Conservation (phyloP, 2,888 invertebrate genomes). For the Stenurella melanura region DNA sequence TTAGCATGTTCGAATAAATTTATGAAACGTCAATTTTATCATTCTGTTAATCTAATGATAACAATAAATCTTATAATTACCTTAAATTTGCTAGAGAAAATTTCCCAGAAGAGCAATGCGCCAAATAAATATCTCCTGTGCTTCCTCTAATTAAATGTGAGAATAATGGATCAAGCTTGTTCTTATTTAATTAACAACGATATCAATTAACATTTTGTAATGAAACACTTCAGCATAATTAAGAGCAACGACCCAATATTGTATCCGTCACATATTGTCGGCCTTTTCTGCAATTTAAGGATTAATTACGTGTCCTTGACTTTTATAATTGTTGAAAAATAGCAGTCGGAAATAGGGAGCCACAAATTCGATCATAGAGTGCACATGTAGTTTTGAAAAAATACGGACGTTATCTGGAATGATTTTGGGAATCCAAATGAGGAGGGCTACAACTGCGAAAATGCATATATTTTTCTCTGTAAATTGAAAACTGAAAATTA, state of each 20-base stretch:
- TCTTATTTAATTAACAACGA: conserved; percentile 13
- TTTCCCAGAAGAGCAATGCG: background rate
- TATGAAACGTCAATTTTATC: background rate
- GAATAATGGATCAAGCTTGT: conserved; percentile 7
- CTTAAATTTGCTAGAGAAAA: background rate
- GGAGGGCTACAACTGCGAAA: too few species aligned
- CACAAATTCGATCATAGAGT: too few species aligned
- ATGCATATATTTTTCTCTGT: too few species aligned
- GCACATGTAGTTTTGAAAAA: too few species aligned
- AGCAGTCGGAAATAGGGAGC: too few species aligned
- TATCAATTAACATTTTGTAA: conserved; percentile 18
- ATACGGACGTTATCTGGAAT: too few species aligned
- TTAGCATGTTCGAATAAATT: background rate
- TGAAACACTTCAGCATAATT: conserved; percentile 14
- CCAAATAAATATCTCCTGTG: background rate
- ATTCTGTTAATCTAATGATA: background rate
- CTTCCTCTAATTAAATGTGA: background rate
- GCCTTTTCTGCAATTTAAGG: background rate
- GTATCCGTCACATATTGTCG: background rate
- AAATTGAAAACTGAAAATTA: too few species aligned
- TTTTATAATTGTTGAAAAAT: too few species aligned
- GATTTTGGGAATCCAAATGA: too few species aligned
- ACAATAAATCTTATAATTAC: background rate
- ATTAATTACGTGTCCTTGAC: background rate
- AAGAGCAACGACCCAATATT: conserved; percentile 11